Evolutionary conservation across 2,113 vertebrate genomes (phyloP).

Genomic region (Lophochroa leadbeateri): DNA sequence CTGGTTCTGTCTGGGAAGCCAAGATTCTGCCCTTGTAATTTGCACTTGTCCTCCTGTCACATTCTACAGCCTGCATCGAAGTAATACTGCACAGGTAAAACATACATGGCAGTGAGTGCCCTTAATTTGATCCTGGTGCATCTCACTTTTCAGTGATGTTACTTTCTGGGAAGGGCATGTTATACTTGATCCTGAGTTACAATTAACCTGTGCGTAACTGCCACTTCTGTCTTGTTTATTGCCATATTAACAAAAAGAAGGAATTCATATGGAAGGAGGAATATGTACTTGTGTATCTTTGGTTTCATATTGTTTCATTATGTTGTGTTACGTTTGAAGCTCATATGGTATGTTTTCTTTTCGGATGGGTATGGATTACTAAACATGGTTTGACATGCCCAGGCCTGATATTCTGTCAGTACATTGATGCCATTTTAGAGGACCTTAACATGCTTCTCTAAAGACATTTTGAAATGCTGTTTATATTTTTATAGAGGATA

Average conservation of each 20-base stretch:
- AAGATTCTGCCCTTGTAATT: slow-evolving; percentile 22
- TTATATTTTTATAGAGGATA: slow-evolving; percentile 76
- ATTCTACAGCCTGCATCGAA: not conserved
- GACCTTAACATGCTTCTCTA: not conserved
- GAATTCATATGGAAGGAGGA: not conserved
- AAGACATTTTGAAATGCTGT: slow-evolving; percentile 43
- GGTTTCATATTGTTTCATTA: not conserved
- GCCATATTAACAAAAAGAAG: not conserved
- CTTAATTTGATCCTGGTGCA: not conserved
- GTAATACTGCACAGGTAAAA: not conserved
- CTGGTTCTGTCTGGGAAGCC: slow-evolving; percentile 22
- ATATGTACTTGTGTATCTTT: not conserved
- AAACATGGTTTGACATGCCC: not conserved
- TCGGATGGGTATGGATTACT: not conserved
- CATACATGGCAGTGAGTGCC: not conserved
- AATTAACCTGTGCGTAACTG: not conserved
- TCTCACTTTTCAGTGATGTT: not conserved
- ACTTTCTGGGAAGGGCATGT: not conserved
- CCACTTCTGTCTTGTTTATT: not conserved
- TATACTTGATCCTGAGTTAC: not conserved
- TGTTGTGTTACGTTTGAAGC: not conserved
- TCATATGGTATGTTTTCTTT: not conserved
- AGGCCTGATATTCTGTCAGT: not conserved
- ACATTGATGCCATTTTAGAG: not conserved
- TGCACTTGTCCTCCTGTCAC: slow-evolving; percentile 26